Conservation (phyloP, 1,140 invertebrate species). For the Dufourea novaeangliae region DNA sequence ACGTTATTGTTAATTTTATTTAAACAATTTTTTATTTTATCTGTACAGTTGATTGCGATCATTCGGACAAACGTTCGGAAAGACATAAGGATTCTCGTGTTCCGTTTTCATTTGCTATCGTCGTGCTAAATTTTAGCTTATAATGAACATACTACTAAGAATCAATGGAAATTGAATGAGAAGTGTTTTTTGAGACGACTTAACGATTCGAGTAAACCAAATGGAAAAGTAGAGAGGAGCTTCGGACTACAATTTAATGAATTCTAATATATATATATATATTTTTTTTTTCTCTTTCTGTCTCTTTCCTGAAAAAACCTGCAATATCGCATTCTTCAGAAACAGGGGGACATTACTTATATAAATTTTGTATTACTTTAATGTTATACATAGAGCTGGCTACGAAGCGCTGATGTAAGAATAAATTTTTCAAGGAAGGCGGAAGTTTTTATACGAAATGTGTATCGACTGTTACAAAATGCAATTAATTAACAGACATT, state of each 20-base stretch:
- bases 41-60: not conserved
- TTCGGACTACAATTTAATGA: conserved; percentile 40
- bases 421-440: conserved; percentile 57
- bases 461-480: conserved; percentile 45
- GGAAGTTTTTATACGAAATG: conserved; percentile 50
- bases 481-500: conserved; percentile 23
- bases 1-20: conserved; percentile 16
- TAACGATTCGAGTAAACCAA: conserved; percentile 35
- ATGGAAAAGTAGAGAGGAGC: conserved; percentile 35
- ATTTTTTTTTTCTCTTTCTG: conserved; percentile 44
- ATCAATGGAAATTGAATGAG: conserved; percentile 31
- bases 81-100: not conserved
- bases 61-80: not conserved
- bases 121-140: conserved; percentile 26
- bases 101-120: conserved; percentile 17
- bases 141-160: conserved; percentile 28
- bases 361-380: conserved; percentile 58
- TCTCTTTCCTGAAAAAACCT: conserved; percentile 27
- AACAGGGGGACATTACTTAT: conserved; percentile 49
- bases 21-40: conserved; percentile 25
- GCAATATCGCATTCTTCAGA: conserved; percentile 28
- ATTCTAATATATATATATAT: conserved; percentile 41
- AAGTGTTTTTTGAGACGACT: conserved; percentile 42
- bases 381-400: conserved; percentile 56
- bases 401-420: conserved; percentile 51